phyloP scores from a whole-genome alignment of 2,888 invertebrate genomes.

The Trachelus troglodyta region DNA sequence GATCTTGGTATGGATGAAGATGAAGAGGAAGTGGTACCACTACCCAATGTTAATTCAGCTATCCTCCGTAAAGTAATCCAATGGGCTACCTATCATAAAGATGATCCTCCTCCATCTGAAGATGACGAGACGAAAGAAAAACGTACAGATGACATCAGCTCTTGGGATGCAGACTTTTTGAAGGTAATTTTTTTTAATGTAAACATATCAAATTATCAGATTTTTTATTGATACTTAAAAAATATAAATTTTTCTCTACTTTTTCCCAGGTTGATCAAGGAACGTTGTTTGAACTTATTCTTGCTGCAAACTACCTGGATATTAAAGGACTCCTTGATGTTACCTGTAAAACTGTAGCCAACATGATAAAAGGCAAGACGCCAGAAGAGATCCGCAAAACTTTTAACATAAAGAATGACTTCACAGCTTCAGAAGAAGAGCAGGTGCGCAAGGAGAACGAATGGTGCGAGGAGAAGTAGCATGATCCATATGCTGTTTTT shows the following conservation, averaged over 20 bases:
- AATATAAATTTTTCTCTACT: conserved; percentile 11
- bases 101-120: conserved; percentile 95
- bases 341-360: conserved; percentile 97
- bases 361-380: conserved; percentile 99
- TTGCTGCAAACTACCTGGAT: conserved; percentile 97
- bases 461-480: conserved; percentile 90
- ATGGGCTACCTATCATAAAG: conserved; percentile 94
- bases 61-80: conserved; percentile 94
- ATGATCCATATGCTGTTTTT: conserved; percentile 9
- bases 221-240: not conserved
- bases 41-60: conserved; percentile 97
- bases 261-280: conserved; percentile 86
- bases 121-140: conserved; percentile 98
- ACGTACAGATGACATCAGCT: conserved; percentile 98
- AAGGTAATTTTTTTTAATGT: conserved; percentile 69
- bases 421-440: conserved; percentile 95
- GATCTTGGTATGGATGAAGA: conserved; percentile 92
- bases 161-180: conserved; percentile 99
- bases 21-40: conserved; percentile 93
- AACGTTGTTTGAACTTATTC: conserved; percentile 93
- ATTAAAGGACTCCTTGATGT: conserved; percentile 96
- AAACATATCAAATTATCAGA: not conserved
- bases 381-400: conserved; percentile 97
- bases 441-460: conserved; percentile 97
- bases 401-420: conserved; percentile 97